Evolutionary conservation across 2,888 invertebrate genomes (phyloP), one percentile per base, ranked within the genome.

Genomic region (Diaphora mendica): DNA sequence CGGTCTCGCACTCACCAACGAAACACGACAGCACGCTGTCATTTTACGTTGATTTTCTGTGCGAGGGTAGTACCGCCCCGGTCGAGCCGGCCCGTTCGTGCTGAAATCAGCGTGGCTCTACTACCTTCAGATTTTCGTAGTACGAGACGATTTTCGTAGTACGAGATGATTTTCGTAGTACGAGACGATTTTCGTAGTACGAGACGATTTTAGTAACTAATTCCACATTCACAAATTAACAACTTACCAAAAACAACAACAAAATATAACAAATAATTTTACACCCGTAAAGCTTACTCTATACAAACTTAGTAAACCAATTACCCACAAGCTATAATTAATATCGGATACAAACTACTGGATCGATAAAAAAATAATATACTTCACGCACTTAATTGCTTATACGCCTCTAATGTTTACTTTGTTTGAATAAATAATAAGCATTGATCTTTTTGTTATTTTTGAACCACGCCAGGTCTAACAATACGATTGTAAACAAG

Each of bases 271-370:
- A 30, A 48, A 67, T 4, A 35, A 23, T 55, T 35, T n/a, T 55
- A 39, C 39, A 39, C 17, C 23, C 39, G 39, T 15, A 55, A 68
- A 68, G 5, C n/a, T 55, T n/a, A 55, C n/a, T n/a, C 20, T 23
- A 68, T 9, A 8, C 13, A 68, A n/a, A 55, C 7, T 55, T 55
- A n/a, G 11, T 51, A 33, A 23, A 55, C 8, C 35, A 23, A 68
- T 51, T 55, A 55, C 55, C 55, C 35, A 35, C 26, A n/a, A n/a
- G 55, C 39, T 55, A 68, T 68, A 51, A n/a, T 39, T 35, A 68
- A 48, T 23, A n/a, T 3, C 51, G n/a, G 51, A 35, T 68, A 23
- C 33, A 15, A 68, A 68, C 23, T 35, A 68, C 59, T 33, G 51
- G 23, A 68, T 35, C 33, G 11, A 67, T 67, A 26, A 30, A 30